Percentiles rank a stretch among this genome's conserved stretches.
Conservation (phyloP, 2,888 invertebrate species). For the Diploptera punctata region DNA sequence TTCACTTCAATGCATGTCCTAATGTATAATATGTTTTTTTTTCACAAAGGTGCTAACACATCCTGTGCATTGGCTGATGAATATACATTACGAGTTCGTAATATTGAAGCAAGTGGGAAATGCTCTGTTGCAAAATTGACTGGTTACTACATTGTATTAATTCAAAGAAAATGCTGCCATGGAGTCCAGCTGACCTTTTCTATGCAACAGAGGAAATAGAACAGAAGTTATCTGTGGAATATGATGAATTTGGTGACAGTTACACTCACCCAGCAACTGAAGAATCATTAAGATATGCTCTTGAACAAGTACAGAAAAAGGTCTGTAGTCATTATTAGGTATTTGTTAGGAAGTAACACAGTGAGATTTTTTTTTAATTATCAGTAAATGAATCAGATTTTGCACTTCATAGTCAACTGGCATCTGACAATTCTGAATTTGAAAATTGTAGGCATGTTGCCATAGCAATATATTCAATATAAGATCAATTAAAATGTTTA, state of each 20-base stretch:
- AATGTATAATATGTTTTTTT: too few species aligned
- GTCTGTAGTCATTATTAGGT: too few species aligned
- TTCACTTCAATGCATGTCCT: too few species aligned
- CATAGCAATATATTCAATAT: too few species aligned
- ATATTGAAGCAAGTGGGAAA: conserved; percentile 60
- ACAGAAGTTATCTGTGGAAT: conserved; percentile 62
- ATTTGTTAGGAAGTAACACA: too few species aligned
- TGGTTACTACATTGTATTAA: conserved; percentile 66
- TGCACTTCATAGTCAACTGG: too few species aligned
- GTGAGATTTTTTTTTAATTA: too few species aligned
- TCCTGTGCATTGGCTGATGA: conserved; percentile 67
- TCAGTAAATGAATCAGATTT: too few species aligned
- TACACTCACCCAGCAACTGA: conserved; percentile 66
- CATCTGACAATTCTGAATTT: too few species aligned
- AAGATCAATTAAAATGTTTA: too few species aligned
- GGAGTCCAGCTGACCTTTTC: conserved; percentile 73
- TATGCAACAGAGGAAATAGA: conserved; percentile 62
- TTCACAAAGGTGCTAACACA: conserved; percentile 56
- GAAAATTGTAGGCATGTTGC: too few species aligned
- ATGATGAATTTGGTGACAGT: conserved; percentile 81
- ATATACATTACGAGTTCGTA: conserved; percentile 62
- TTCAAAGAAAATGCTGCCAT: conserved; percentile 53
- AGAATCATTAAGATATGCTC: conserved; percentile 62
- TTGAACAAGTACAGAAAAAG: conserved; percentile 56
- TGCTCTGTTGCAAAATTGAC: conserved; percentile 70